Evolutionary conservation across 2,797 vertebrate species (phyloP).

Genomic region (Centroberyx gerrardi): DNA sequence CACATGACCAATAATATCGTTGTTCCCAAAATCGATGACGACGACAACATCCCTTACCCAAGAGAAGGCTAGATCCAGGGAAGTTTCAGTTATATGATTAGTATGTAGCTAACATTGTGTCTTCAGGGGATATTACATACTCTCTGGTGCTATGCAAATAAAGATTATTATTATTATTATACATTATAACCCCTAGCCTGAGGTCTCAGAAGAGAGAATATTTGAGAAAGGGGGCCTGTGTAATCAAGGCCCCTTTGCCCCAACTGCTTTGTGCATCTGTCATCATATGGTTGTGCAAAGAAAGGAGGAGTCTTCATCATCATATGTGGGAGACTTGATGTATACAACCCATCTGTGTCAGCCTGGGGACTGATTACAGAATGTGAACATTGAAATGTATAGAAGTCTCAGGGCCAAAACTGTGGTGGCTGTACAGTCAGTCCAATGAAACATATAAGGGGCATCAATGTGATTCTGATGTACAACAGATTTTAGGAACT

Average conservation of each 20-base stretch:
- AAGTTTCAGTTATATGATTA: neutral
- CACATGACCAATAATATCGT: too few species aligned
- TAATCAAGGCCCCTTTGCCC: neutral
- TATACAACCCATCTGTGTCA: neutral
- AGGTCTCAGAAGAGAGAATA: neutral
- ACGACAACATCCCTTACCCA: neutral
- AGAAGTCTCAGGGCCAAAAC: neutral
- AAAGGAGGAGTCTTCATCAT: neutral
- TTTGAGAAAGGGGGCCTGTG: neutral
- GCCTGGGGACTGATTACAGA: neutral
- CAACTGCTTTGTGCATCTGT: neutral
- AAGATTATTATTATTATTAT: too few species aligned
- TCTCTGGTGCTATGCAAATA: too few species aligned
- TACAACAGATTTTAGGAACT: neutral
- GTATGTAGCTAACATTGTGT: neutral
- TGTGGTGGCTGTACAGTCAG: neutral
- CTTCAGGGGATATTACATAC: neutral
- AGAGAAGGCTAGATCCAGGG: neutral
- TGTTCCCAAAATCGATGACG: neutral
- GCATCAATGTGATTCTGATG: constrained; percentile 3
- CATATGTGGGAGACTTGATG: neutral
- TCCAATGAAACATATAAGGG: neutral
- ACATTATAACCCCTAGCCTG: neutral
- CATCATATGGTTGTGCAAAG: neutral
- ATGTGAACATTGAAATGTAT: constrained; percentile 21